Evolutionary conservation across 2,888 invertebrate species (phyloP).

Genomic region (Serrognathus titanus): DNA sequence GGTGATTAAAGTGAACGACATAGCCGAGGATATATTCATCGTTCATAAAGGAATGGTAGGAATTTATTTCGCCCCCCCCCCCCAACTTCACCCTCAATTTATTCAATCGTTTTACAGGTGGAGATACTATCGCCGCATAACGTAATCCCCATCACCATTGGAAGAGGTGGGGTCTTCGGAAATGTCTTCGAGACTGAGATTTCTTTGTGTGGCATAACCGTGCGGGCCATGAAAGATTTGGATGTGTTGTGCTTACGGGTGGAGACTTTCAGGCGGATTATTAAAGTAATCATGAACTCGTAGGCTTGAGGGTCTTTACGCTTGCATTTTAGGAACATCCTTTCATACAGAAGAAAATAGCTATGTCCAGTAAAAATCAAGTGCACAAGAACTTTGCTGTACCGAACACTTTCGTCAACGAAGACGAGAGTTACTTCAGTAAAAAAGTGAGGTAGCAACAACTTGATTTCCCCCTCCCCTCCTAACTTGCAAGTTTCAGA

Average conservation of each 20-base stretch:
- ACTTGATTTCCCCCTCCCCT: not conserved
- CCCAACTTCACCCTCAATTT: no score
- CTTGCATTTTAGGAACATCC: conserved; percentile 50
- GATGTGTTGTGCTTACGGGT: conserved; percentile 52
- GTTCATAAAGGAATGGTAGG: conserved; percentile 54
- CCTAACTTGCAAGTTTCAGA: conserved; percentile 5
- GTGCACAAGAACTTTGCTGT: conserved; percentile 50
- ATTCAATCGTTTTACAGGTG: conserved; percentile 37
- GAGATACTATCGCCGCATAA: conserved; percentile 52
- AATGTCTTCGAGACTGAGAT: conserved; percentile 50
- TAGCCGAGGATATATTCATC: conserved; percentile 52
- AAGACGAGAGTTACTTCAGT: not conserved
- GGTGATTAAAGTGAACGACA: conserved; percentile 51
- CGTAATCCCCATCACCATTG: conserved; percentile 55
- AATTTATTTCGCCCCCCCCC: no score
- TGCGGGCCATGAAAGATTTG: conserved; percentile 52
- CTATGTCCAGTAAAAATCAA: conserved; percentile 43
- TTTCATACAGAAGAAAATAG: conserved; percentile 50
- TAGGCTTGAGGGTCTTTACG: not conserved
- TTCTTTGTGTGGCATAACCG: conserved; percentile 50
- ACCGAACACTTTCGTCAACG: conserved; percentile 44
- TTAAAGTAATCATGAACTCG: conserved; percentile 30
- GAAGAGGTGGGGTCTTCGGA: conserved; percentile 55
- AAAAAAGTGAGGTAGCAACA: no score
- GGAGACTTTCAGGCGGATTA: conserved; percentile 52